Evolutionary conservation across 1,140 invertebrate species (phyloP).

Genomic region (Polyergus mexicanus): DNA sequence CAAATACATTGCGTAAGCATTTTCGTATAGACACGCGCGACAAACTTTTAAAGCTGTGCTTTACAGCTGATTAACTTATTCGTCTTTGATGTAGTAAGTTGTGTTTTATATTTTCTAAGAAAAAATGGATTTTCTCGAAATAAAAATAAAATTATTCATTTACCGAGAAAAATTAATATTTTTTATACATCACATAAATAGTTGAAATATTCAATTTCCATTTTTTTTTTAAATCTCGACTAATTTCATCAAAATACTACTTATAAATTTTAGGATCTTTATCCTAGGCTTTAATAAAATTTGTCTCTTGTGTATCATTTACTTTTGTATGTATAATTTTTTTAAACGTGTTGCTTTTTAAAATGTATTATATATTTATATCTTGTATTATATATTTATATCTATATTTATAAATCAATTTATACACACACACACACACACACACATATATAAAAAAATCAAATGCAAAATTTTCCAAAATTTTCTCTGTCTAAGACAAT

Average conservation of each 20-base stretch:
- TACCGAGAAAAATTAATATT: not conserved
- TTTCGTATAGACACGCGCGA: constrained; percentile 18
- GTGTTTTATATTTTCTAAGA: not conserved
- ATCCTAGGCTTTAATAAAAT: not conserved
- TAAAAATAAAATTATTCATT: not conserved
- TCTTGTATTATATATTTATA: no score
- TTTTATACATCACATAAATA: not conserved
- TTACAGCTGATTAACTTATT: not conserved
- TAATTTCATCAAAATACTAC: not conserved
- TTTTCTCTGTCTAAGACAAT: no score
- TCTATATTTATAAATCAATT: no score
- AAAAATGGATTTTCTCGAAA: not conserved
- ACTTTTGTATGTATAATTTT: not conserved
- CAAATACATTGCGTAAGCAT: not conserved
- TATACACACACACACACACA: no score
- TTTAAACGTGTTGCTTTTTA: not conserved
- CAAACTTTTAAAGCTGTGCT: not conserved
- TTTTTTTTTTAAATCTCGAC: not conserved
- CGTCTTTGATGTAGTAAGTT: not conserved
- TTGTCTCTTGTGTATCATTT: not conserved
- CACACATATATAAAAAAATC: no score
- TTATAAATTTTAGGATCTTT: not conserved
- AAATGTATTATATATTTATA: no score
- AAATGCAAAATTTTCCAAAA: no score
- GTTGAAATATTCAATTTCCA: not conserved